phyloP scores from a whole-genome alignment of 64 coral and sea anemone genomes.

The Porites lutea region DNA sequence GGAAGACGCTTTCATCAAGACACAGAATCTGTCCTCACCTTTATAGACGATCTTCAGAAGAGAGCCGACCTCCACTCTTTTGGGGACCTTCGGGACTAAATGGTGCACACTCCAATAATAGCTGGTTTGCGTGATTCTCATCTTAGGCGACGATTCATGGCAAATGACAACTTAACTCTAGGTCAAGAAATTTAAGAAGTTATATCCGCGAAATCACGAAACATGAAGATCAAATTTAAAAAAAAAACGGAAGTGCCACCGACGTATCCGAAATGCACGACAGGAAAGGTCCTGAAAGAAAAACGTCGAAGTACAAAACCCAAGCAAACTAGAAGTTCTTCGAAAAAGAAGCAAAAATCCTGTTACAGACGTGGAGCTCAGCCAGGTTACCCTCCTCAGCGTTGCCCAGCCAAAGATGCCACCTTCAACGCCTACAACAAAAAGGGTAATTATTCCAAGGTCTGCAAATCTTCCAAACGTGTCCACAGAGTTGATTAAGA shows the following conservation, averaged over 20 bases:
- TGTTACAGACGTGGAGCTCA: background rate
- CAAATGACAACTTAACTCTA: background rate
- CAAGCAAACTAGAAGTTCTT: background rate
- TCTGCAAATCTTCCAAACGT: constrained; percentile 11
- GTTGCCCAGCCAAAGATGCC: background rate
- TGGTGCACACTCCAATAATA: background rate
- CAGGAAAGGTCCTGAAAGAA: background rate
- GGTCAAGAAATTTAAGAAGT: background rate
- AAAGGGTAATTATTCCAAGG: too few relatives aligned
- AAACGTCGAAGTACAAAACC: background rate
- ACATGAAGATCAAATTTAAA: background rate
- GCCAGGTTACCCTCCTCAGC: constrained; percentile 5
- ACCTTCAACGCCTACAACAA: background rate
- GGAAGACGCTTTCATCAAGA: constrained; percentile 3
- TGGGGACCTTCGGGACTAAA: constrained; percentile 47
- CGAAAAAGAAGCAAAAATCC: background rate
- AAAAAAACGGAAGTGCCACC: background rate
- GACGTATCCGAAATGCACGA: background rate
- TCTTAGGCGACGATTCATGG: constrained; percentile 8
- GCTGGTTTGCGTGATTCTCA: background rate
- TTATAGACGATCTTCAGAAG: constrained; percentile 38
- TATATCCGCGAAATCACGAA: background rate
- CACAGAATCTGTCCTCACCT: constrained; percentile 37
- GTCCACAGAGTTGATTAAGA: background rate
- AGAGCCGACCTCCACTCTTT: constrained; percentile 16